Conservation (phyloP, 2,113 vertebrate genomes). For the Pyrgilauda ruficollis region DNA sequence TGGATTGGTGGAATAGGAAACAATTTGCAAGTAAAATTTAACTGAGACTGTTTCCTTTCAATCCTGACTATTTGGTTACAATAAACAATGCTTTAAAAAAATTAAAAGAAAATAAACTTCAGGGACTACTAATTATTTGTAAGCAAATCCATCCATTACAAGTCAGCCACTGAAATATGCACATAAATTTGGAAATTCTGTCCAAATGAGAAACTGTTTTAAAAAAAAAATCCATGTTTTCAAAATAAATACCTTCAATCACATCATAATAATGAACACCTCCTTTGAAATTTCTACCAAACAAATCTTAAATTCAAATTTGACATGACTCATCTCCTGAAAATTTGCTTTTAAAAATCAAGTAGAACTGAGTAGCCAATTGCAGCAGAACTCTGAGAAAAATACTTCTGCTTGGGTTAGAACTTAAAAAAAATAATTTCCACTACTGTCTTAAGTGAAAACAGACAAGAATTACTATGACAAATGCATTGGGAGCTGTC, state of each 20-base stretch:
- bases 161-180: constrained; percentile 15
- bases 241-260: constrained; percentile 47
- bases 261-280: not conserved
- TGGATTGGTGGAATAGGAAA: constrained; percentile 71
- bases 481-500: not conserved
- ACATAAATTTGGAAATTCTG: not conserved
- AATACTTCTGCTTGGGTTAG: not conserved
- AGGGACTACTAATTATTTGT: not conserved
- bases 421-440: not conserved
- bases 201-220: not conserved
- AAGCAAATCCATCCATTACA: not conserved
- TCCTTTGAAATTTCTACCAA: not conserved
- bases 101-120: not conserved
- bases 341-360: not conserved
- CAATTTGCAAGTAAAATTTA: constrained; percentile 73
- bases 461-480: not conserved
- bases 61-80: constrained; percentile 9
- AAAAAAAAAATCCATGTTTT: not conserved
- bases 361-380: not conserved
- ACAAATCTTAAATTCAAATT: not conserved
- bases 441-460: not conserved
- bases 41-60: constrained; percentile 61
- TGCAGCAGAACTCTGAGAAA: not conserved
- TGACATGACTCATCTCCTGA: not conserved
- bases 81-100: not conserved